Evolutionary conservation across 2,888 invertebrate species (phyloP).

Genomic region (Drosophila borborema): DNA sequence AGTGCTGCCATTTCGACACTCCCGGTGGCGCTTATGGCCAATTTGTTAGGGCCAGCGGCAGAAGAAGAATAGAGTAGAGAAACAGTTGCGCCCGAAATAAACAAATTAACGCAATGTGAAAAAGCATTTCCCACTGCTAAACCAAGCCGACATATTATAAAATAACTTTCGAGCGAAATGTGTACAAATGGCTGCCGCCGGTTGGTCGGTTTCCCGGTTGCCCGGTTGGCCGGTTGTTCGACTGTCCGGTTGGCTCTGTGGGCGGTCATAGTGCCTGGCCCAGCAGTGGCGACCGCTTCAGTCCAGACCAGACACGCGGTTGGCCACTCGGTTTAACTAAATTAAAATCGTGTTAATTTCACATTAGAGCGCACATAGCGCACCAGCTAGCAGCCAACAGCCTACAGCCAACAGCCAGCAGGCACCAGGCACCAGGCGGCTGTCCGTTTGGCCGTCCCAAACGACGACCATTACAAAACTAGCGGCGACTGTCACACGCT

Average conservation of each 20-base stretch:
- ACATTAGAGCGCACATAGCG: conserved; percentile 79
- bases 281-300: conserved; percentile 1
- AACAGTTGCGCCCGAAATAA: conserved; percentile 60
- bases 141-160: conserved; percentile 69
- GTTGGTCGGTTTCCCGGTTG: no score
- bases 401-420: not conserved
- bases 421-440: conserved; percentile 34
- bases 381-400: conserved; percentile 21
- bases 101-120: conserved; percentile 69
- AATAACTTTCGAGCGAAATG: conserved; percentile 60
- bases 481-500: conserved; percentile 59
- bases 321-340: conserved; percentile 80
- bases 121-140: conserved; percentile 63
- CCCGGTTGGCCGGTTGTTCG: not conserved
- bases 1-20: conserved; percentile 18
- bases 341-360: conserved; percentile 82
- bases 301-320: conserved; percentile 48
- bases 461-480: conserved; percentile 60
- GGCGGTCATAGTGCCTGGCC: not conserved
- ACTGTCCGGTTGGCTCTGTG: not conserved
- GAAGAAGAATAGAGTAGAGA: conserved; percentile 14
- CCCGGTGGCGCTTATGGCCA: conserved; percentile 34
- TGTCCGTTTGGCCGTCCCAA: conserved; percentile 42
- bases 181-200: conserved; percentile 24
- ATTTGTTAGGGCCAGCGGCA: conserved; percentile 60